phyloP scores from a whole-genome alignment of 2,797 vertebrate genomes.

The Centroberyx gerrardi region DNA sequence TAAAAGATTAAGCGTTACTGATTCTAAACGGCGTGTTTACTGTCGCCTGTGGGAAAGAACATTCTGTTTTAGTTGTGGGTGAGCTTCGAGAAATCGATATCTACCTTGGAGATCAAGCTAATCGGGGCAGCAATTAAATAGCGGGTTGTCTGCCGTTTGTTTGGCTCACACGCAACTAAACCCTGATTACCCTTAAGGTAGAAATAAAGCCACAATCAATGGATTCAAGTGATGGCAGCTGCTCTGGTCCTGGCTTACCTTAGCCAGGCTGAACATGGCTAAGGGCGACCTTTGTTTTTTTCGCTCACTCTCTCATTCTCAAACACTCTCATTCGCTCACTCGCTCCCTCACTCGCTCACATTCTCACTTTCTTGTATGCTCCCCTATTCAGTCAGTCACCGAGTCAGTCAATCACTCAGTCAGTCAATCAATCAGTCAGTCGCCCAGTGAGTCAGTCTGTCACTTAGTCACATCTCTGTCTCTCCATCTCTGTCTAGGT shows the following conservation, averaged over 20 bases:
- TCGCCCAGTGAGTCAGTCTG: too few relatives aligned
- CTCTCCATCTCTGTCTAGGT: constrained; percentile 79
- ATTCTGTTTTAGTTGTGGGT: constrained; percentile 3
- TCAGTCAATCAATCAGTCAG: too few relatives aligned
- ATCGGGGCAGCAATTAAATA: neutral
- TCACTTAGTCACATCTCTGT: neutral
- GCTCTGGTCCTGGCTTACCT: neutral
- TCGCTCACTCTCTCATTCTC: too few relatives aligned
- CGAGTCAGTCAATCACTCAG: too few relatives aligned
- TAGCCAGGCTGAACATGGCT: too few relatives aligned
- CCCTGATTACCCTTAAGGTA: neutral
- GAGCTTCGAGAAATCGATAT: constrained; percentile 2
- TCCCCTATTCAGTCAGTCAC: too few relatives aligned
- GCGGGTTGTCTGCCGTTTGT: neutral
- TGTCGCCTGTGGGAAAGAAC: constrained; percentile 10
- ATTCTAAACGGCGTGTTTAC: constrained; percentile 21
- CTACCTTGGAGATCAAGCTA: neutral
- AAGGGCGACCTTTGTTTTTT: too few relatives aligned
- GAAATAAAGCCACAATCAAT: neutral
- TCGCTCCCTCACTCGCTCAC: too few relatives aligned
- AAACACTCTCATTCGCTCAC: too few relatives aligned
- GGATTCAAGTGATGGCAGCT: neutral
- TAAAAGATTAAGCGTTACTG: constrained; percentile 11
- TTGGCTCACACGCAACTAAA: neutral
- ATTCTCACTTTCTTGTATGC: too few relatives aligned